Conservation (phyloP, 2,113 vertebrate genomes). For the Lichenostomus cassidix region DNA sequence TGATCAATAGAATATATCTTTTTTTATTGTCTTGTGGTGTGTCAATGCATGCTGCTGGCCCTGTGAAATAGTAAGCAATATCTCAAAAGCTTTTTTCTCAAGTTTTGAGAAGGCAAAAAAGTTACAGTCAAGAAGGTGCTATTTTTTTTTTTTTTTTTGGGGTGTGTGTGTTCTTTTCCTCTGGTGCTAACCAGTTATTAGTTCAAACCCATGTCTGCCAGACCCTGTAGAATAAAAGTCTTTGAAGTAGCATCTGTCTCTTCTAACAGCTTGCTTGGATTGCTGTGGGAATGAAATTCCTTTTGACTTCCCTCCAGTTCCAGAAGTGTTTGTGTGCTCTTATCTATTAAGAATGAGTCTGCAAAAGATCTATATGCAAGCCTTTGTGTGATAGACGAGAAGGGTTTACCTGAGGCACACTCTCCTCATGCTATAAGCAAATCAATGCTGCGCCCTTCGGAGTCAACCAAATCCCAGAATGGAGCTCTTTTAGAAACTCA, state of each 20-base stretch:
- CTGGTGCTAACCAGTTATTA: not conserved
- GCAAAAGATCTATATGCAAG: not conserved
- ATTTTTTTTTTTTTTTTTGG: not conserved
- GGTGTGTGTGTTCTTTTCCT: not conserved
- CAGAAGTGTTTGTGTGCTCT: not conserved
- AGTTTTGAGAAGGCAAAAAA: not conserved
- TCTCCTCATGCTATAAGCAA: not conserved
- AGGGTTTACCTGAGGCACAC: not conserved
- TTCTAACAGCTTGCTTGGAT: not conserved
- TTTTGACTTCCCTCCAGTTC: slow-evolving; percentile 3
- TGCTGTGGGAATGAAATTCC: slow-evolving; percentile 16
- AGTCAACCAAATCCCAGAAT: not conserved
- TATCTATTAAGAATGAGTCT: slow-evolving; percentile 27
- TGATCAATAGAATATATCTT: not conserved
- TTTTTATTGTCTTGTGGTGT: not conserved
- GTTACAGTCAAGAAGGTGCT: not conserved
- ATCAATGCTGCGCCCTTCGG: slow-evolving; percentile 7
- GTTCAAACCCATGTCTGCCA: not conserved
- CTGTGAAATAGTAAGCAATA: not conserved
- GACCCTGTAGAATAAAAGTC: not conserved
- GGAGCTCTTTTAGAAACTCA: slow-evolving; percentile 19
- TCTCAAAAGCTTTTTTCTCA: not conserved
- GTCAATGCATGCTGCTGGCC: not conserved
- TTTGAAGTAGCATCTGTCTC: slow-evolving; percentile 26
- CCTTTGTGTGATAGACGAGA: slow-evolving; percentile 8